Evolutionary conservation across 2,888 invertebrate genomes (phyloP), one percentile per base, ranked within the genome.

Genomic region (Camponotus fellah): DNA sequence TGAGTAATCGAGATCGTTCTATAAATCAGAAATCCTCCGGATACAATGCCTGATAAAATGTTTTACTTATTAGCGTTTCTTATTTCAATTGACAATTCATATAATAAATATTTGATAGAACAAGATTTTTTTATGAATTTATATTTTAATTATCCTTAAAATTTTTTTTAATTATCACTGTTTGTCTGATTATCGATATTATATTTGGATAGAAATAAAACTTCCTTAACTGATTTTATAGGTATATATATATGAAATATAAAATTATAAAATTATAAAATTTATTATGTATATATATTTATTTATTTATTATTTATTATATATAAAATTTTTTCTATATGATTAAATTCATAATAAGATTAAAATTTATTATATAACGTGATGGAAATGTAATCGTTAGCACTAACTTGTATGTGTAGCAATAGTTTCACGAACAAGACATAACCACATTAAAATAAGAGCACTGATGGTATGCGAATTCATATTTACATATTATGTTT

Each of bases 1-100:
- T 92, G 91, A 62, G 66, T 85, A 46, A 90, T 72, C 9, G 89
- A 81, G 66, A 87, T 82, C 0, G 91, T 89, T 85, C 89, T 91
- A 64, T 91, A 89, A 12, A 91, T 83, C 32, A 92, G 79, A 80
- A 92, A 91, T 37, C 76, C 84, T 66, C 72, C 86, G 5, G 88
- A 17, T n/a, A 34, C 21, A 14, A 65, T 65, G 10, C 74, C 90
- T 90, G 49, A 64, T 37, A 53, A 34, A 53, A 71, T 37, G 5
- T 71, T 71, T 0, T 2, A 10, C 26, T 0, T 5, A 8, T 77
- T 32, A 77, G 2, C 32, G 4, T 21, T 32, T 69, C 8, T 66
- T 14, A 21, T 1, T 53, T 53, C 58, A 32, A 14, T 66, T 14
- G 1, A 12, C 3, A 17, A 65, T 1, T 43, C 43, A 53, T 3